Evolutionary conservation across 2,888 invertebrate species (phyloP), one percentile per base, ranked within the genome.

Genomic region (Marasmarcha lunaedactyla): DNA sequence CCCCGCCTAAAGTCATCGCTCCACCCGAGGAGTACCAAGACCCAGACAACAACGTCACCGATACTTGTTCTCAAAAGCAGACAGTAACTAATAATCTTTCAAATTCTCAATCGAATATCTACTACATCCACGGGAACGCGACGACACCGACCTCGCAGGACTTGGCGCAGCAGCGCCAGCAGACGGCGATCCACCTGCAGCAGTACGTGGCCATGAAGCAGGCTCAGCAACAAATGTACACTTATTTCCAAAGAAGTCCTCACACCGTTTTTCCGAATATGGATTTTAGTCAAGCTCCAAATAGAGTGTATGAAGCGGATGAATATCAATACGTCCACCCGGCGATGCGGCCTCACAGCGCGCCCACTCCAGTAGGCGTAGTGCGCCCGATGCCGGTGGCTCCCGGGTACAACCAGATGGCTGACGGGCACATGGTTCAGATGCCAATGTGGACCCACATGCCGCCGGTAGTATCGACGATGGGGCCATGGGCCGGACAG

Each of bases 181-280:
- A 84, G 50, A 84, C 84, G 0, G 83, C 78, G 0, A 61, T 84
- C 39, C 83, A 84, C 36, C 52, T 84, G 38, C 84, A 84, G 52
- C 84, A 84, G 42, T 84, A 84, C 46, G 84, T 84, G 0, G 84
- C 84, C 0, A 84, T 84, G 84, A 84, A 84, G 44, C 84, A 84
- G 57, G 84, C 84, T 0, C 84, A 84, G 47, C 84, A 84, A 43
- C 81, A 83, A 44, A 78, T 84, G 79, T 78, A 71, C 41, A 61
- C 69, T 0, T 84, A 79, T 50, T 55, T 79, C 30, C 83, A 83
- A 48, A 57, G 81, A 46, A 69, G 72, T 30, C 77, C 81, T 0
- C 77, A 78, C 38, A 76, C 78, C 0, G 74, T 78, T n/a, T 79
- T 71, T 38, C 79, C 81, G 0, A 72, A 69, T 41, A 62, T 71